Evolutionary conservation across 1,140 invertebrate species (phyloP).

Genomic region (Eufriesea mexicana): DNA sequence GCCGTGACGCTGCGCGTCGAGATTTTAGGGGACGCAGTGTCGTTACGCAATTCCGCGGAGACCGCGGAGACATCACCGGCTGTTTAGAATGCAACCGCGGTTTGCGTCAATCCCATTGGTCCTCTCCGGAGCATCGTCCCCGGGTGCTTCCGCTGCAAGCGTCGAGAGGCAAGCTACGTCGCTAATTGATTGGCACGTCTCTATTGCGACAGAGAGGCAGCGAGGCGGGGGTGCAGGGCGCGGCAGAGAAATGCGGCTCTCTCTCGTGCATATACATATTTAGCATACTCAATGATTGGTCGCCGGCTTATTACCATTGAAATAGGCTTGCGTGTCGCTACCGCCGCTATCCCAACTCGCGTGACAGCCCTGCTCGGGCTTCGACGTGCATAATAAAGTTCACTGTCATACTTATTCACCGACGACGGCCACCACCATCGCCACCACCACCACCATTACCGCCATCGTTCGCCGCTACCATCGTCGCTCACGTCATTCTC

Average conservation of each 20-base stretch:
- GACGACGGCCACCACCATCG: constrained; percentile 27
- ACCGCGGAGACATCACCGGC: constrained; percentile 49
- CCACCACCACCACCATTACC: neutral
- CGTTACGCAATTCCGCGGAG: constrained; percentile 24
- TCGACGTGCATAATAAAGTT: constrained; percentile 70
- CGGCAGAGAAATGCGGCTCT: too few species aligned
- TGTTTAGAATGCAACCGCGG: constrained; percentile 73
- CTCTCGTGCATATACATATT: constrained; percentile 62
- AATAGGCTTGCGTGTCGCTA: constrained; percentile 67
- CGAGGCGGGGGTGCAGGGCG: neutral
- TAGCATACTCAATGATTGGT: constrained; percentile 68
- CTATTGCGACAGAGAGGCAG: constrained; percentile 30
- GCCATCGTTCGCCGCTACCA: neutral
- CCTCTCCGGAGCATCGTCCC: constrained; percentile 47
- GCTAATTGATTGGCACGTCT: constrained; percentile 77
- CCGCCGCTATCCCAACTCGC: constrained; percentile 57
- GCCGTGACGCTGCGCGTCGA: constrained; percentile 15
- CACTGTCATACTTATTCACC: constrained; percentile 65
- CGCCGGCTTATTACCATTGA: constrained; percentile 73
- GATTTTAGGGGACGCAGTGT: constrained; percentile 35
- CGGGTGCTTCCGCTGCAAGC: constrained; percentile 37
- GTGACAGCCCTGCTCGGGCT: constrained; percentile 62
- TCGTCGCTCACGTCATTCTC: neutral
- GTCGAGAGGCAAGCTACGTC: constrained; percentile 55
- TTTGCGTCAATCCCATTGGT: constrained; percentile 65